phyloP scores from a whole-genome alignment of 2,797 vertebrate species.

The Zalophus californianus region DNA sequence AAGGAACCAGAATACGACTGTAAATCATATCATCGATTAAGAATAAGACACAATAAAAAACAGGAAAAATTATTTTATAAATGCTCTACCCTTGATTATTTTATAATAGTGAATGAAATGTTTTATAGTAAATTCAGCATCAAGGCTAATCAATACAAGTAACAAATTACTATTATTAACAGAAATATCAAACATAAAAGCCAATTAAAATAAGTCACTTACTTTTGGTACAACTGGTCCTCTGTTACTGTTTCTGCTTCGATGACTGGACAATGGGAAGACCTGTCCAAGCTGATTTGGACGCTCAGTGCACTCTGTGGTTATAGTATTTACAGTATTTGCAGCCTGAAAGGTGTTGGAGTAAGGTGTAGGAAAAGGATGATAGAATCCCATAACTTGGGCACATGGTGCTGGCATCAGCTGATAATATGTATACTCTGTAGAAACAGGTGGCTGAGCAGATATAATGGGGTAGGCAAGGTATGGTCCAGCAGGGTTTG shows the following conservation, averaged over 20 bases:
- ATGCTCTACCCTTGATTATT: background rate
- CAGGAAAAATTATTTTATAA: slow-evolving; percentile 33
- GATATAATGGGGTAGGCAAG: slow-evolving; percentile 97
- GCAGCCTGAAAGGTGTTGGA: slow-evolving; percentile 92
- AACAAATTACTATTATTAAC: slow-evolving; percentile 31
- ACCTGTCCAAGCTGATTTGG: slow-evolving; percentile 89
- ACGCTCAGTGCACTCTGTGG: slow-evolving; percentile 93
- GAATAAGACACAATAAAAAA: background rate
- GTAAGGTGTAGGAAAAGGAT: slow-evolving; percentile 94
- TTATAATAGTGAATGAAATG: slow-evolving; percentile 19
- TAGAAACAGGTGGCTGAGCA: slow-evolving; percentile 95
- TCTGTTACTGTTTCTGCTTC: slow-evolving; percentile 92
- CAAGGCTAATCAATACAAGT: slow-evolving; percentile 18
- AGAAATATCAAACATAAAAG: slow-evolving; percentile 49
- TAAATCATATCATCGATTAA: slow-evolving; percentile 45
- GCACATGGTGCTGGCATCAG: slow-evolving; percentile 98
- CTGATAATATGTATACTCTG: slow-evolving; percentile 97
- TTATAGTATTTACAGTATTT: slow-evolving; percentile 91
- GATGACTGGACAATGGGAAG: slow-evolving; percentile 91
- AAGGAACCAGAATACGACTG: background rate
- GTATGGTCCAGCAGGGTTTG: slow-evolving; percentile 94
- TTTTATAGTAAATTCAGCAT: slow-evolving; percentile 16
- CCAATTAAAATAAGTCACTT: slow-evolving; percentile 69
- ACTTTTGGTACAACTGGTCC: slow-evolving; percentile 93
- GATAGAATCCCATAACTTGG: slow-evolving; percentile 99